These are phyloP conservation scores for Larimichthys crocea DNA, from an alignment of 2,113 vertebrate species.

Conservation along the genomic window DNA sequence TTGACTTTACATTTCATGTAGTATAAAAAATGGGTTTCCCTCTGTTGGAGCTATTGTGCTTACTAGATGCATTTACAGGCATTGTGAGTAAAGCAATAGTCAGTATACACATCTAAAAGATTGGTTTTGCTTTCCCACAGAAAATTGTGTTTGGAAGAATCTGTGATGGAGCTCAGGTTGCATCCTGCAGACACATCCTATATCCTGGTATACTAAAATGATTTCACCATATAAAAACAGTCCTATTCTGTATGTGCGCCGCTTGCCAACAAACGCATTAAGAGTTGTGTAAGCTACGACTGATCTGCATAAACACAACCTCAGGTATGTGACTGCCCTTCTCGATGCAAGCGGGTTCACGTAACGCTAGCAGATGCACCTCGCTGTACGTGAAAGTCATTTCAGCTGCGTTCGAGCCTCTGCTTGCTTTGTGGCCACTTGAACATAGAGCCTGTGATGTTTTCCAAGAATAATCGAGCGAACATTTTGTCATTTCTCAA, in stretches of 20 bases:
- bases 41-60: background rate
- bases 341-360: background rate
- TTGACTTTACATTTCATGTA: background rate
- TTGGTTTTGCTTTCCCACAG: background rate
- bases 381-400: background rate
- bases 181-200: background rate
- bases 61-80: background rate
- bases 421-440: too few relatives aligned
- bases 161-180: background rate
- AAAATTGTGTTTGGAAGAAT: background rate
- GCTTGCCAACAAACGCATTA: constrained; percentile 2
- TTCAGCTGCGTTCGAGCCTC: background rate
- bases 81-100: background rate
- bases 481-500: background rate
- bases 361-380: background rate
- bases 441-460: background rate
- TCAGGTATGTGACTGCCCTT: background rate
- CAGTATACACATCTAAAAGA: background rate
- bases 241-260: background rate
- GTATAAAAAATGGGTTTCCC: background rate
- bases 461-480: background rate
- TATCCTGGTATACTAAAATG: too few relatives aligned
- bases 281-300: background rate
- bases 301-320: constrained; percentile 28
- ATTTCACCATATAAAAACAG: background rate